Evolutionary conservation across 2,797 vertebrate species (phyloP).

Genomic region (Tangara arthus): DNA sequence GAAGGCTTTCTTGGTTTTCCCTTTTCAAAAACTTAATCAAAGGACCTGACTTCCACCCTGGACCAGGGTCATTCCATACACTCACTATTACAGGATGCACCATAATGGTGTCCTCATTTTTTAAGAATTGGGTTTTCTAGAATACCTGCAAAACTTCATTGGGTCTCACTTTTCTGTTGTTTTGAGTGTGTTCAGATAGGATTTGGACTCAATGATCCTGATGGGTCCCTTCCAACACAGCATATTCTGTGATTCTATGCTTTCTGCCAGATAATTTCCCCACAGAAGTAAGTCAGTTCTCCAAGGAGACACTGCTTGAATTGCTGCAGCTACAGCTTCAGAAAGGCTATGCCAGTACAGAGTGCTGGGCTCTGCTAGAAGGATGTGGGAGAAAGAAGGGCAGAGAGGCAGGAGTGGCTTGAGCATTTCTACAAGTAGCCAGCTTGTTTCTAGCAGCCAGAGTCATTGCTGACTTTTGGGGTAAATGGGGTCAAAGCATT

Average conservation of each 20-base stretch:
- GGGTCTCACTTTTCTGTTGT: not conserved
- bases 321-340: not conserved
- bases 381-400: not conserved
- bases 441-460: not conserved
- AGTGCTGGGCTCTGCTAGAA: not conserved
- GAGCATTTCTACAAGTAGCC: not conserved
- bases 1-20: not conserved
- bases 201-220: not conserved
- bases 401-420: not conserved
- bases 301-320: not conserved
- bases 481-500: not conserved
- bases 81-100: not conserved
- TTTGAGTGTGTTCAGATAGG: not conserved
- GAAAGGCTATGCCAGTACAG: not conserved
- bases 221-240: not conserved
- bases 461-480: not conserved
- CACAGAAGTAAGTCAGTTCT: not conserved
- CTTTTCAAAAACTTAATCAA: not conserved
- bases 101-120: not conserved
- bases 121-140: not conserved
- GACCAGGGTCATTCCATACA: rapidly evolving
- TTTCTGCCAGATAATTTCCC: not conserved
- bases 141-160: not conserved
- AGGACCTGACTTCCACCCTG: not conserved
- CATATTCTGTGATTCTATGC: not conserved